Evolutionary conservation across 2,888 invertebrate species (phyloP).

Genomic region (Pristionchus exspectatus): DNA sequence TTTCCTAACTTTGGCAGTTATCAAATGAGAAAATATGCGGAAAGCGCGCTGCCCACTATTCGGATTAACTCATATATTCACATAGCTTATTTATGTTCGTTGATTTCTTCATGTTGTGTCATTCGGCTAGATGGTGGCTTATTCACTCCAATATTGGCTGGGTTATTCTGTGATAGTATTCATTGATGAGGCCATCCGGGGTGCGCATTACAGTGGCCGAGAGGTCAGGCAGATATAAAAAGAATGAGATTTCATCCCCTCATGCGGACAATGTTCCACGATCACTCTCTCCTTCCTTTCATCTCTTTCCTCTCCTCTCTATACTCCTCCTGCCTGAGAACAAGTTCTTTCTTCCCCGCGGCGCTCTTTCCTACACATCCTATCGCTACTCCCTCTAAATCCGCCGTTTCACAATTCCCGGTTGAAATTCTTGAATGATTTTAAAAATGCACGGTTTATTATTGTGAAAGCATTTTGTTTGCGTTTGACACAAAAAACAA

Average conservation of each 20-base stretch:
- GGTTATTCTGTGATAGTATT: not conserved
- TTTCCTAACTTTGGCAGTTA: too few species aligned
- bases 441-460: too few species aligned
- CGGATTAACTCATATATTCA: too few species aligned
- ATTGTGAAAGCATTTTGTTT: too few species aligned
- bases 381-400: not conserved
- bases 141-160: not conserved
- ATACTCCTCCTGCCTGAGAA: constrained; percentile 8
- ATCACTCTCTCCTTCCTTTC: constrained; percentile 30
- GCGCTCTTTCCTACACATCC: constrained; percentile 17
- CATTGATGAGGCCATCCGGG: not conserved
- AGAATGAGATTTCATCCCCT: not conserved
- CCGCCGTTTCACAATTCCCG: not conserved
- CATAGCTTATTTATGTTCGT: too few species aligned
- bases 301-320: not conserved
- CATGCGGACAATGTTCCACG: constrained; percentile 3
- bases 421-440: not conserved
- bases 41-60: too few species aligned
- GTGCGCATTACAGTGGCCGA: not conserved
- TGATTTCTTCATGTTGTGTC: too few species aligned
- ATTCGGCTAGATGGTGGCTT: not conserved
- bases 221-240: not conserved
- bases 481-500: too few species aligned
- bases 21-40: too few species aligned
- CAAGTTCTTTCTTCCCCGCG: constrained; percentile 5